Percentiles rank a stretch among this genome's conserved stretches.
Evolutionary conservation across 2,797 vertebrate species (phyloP).

Genomic region (Chelonia mydas): DNA sequence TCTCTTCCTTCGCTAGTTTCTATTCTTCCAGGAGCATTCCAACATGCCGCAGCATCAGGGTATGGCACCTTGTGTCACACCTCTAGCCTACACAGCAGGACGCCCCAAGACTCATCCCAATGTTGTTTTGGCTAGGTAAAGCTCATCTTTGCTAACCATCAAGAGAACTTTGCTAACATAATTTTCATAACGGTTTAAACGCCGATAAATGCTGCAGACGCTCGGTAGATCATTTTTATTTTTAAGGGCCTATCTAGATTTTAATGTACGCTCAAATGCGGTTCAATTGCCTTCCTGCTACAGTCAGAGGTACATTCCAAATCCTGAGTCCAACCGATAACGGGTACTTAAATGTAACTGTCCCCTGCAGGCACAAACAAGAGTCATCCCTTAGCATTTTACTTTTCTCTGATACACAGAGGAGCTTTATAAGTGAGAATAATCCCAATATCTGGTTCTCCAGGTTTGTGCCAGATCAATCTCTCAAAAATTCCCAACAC

Average conservation of each 20-base stretch:
- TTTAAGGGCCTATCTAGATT: background rate
- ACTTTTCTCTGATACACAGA: background rate
- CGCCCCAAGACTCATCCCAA: accelerated
- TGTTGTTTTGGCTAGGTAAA: accelerated
- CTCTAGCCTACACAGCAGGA: background rate
- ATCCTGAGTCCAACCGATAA: accelerated
- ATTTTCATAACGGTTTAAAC: accelerated
- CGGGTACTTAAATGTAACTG: accelerated
- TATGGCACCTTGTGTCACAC: accelerated
- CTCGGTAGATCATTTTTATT: background rate
- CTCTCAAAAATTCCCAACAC: background rate
- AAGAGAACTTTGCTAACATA: background rate
- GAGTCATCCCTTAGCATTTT: accelerated
- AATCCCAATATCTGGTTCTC: background rate
- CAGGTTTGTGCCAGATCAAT: background rate
- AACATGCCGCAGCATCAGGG: accelerated
- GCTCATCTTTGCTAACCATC: accelerated
- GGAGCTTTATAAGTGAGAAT: background rate
- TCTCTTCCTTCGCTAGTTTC: background rate
- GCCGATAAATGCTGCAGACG: background rate
- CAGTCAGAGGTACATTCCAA: background rate
- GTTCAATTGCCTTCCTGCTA: background rate
- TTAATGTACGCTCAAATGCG: background rate
- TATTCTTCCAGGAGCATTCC: background rate
- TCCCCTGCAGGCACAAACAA: background rate